Evolutionary conservation across 92 coral and sea anemone species (phyloP), one percentile per base, ranked within the genome.

Genomic region (Diadumene lineata): DNA sequence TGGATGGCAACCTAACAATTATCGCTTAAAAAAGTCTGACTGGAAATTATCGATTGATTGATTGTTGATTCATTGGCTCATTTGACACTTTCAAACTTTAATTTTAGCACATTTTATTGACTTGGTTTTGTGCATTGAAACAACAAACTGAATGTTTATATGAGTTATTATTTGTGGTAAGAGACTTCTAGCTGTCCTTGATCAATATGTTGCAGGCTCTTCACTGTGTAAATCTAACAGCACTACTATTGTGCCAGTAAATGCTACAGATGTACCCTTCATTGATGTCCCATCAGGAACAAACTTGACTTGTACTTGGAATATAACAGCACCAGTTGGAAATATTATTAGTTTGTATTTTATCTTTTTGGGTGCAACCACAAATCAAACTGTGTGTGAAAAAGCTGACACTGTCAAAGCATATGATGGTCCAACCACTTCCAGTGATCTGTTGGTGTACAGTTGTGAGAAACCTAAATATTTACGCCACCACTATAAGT

Each of bases 291-390:
- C 48, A 13, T 4, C 7, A 38, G 48, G 48, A 13, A 53, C 58
- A 53, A 62, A 62, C 18, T 13, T 62, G 68, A 62, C 68, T 13
- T 62, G 68, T 31, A 29, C 31, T 62, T 62, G 68, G 68, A 62
- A 62, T 31, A 62, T 62, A 28, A 62, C 68, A 30, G 68, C 68
- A 28, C 68, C 68, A 21, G 11, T 28, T 26, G 43, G 68, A 6
- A 26, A 28, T 62, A 62, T 30, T 62, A 10, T 62, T 2, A 0
- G 7, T 29, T 22, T 29, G 2, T 38, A 4, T 13, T 38, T 38
- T 13, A 38, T 13, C 7, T 38, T 38, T 4, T 38, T 13, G 6
- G 48, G 48, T 38, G 6, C 13, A 38, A 38, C 48, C 48, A 2
- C 38, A 1, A 62, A 62, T 23, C 18, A 62, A 23, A 28, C 68